Conservation (phyloP, 2,888 invertebrate species). For the Boloria euphrosyne region DNA sequence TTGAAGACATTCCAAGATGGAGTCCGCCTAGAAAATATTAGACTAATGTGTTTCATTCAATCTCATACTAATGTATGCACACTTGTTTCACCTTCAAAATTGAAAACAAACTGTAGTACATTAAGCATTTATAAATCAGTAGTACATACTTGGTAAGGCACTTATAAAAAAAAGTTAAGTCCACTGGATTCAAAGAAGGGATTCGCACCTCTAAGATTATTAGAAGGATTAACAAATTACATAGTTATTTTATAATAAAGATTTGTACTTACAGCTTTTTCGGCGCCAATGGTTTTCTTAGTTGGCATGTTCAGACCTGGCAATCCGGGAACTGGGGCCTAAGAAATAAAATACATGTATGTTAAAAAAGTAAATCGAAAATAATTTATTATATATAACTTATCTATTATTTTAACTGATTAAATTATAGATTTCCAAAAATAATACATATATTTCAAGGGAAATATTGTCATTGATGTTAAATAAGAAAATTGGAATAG, state of each 20-base stretch:
- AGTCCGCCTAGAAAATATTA: slow-evolving; percentile 85
- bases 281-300: slow-evolving; percentile 92
- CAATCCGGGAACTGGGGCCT: slow-evolving; percentile 85
- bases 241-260: neutral
- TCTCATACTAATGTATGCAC: too few relatives aligned
- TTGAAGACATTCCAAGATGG: slow-evolving; percentile 73
- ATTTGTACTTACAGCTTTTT: slow-evolving; percentile 87
- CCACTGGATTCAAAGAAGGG: too few relatives aligned
- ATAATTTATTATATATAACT: neutral
- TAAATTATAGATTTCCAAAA: too few relatives aligned
- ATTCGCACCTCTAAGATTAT: too few relatives aligned
- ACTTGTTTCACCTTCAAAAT: neutral
- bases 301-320: slow-evolving; percentile 92
- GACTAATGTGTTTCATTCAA: too few relatives aligned
- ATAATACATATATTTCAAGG: too few relatives aligned
- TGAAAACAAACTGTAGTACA: neutral
- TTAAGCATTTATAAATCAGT: neutral
- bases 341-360: slow-evolving; percentile 19
- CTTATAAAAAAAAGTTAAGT: too few relatives aligned
- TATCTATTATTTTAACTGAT: too few relatives aligned
- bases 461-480: too few relatives aligned
- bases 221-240: too few relatives aligned
- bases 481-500: too few relatives aligned
- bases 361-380: neutral
- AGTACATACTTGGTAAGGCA: too few relatives aligned